phyloP scores from a whole-genome alignment of 2,113 vertebrate genomes.

The Cranoglanis bouderius region DNA sequence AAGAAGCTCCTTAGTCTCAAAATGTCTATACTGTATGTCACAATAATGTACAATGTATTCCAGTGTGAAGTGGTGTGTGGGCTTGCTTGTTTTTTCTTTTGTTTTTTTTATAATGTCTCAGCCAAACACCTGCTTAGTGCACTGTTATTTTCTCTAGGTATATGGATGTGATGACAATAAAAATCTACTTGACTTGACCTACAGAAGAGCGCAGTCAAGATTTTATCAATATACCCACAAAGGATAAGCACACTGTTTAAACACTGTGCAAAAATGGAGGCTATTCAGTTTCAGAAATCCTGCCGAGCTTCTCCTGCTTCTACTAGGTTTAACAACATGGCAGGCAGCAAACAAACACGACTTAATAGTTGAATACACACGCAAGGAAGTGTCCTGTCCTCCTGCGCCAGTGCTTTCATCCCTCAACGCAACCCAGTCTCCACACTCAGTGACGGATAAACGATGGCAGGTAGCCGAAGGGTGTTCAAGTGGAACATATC shows the following conservation, averaged over 20 bases:
- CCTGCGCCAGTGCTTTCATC: slow-evolving; percentile 31
- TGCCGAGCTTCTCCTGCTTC: not conserved
- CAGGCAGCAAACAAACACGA: slow-evolving; percentile 8
- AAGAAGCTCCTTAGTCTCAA: not conserved
- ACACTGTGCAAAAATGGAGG: not conserved
- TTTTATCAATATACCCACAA: not conserved
- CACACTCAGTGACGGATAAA: slow-evolving; percentile 39
- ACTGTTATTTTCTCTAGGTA: not conserved
- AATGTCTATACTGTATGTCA: not conserved
- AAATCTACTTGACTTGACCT: slow-evolving; percentile 7
- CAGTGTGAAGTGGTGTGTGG: not conserved
- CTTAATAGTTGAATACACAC: slow-evolving; percentile 11
- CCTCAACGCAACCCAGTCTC: slow-evolving; percentile 31
- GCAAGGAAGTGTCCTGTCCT: not conserved
- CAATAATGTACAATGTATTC: not conserved
- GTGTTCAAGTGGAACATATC: slow-evolving; percentile 49
- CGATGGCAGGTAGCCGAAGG: slow-evolving; percentile 28
- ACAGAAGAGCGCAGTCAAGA: not conserved
- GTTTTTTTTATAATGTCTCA: not conserved
- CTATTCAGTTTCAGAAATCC: not conserved
- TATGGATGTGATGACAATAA: not conserved
- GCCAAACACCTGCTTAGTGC: not conserved
- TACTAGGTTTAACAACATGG: not conserved
- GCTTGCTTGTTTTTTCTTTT: not conserved
- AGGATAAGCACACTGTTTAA: slow-evolving; percentile 9